Evolutionary conservation across 2,888 invertebrate genomes (phyloP), one percentile per base, ranked within the genome.

Genomic region (Watsonalla cultraria): DNA sequence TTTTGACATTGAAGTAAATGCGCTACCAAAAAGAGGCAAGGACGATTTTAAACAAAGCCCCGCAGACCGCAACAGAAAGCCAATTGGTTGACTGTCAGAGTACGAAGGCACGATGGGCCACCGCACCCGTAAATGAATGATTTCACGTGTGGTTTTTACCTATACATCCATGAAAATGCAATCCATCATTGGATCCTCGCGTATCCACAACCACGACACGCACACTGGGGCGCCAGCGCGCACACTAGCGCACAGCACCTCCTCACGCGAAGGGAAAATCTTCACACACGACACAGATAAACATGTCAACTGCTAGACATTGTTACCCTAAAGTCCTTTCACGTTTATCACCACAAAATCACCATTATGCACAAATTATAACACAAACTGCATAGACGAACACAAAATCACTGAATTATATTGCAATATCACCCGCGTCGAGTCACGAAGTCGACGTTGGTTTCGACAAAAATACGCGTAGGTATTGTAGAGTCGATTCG

Each of bases 231-330:
- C 77, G 74, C 80, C 67, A 76, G 68, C 74, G 73, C 84, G 78
- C 86, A 85, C 89, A 88, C 89, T 75, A 76, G 70, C 81, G 74
- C 84, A 85, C 82, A 66, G 76, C 84, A 84, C 84, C 87, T 87
- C 88, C 89, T 90, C 89, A 90, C 90, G 84, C 89, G 82, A 90
- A 89, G 90, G 90, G 90, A 90, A 90, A 90, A 90, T 90, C 90
- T 90, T 90, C 90, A 90, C 88, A 90, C 88, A 90, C 90, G 89
- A 85, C 88, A 90, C 90, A 90, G 90, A 90, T 90, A 90, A 90
- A 90, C 90, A 90, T 90, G 90, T 90, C 90, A 90, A 90, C 87
- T 88, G 79, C 86, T 89, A 89, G 86, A 90, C 90, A 90, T 90
- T 86, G 89, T 90, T 89, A 87, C 89, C 86, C 83, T 84, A 87